Percentiles rank a stretch among this genome's conserved stretches.
Conservation (phyloP, 1,140 invertebrate genomes). For the Diorhabda sublineata region DNA sequence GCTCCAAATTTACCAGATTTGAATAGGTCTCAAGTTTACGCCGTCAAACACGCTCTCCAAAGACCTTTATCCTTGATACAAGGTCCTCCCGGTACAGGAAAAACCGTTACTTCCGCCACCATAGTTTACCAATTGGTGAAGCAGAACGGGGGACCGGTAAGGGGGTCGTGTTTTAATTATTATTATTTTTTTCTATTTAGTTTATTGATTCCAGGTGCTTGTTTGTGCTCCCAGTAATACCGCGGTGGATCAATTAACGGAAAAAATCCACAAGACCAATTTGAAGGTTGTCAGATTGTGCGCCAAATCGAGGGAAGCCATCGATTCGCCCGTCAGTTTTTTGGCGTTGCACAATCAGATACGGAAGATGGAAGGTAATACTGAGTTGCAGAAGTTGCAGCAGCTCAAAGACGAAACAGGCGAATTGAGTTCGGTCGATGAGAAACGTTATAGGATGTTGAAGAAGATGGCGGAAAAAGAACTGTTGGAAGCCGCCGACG, state of each 20-base stretch:
- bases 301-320: slow-evolving; percentile 96
- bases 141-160: slow-evolving; percentile 82
- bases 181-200: neutral
- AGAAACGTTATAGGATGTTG: slow-evolving; percentile 88
- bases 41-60: slow-evolving; percentile 97
- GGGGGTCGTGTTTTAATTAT: neutral
- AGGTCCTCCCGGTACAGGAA: slow-evolving; percentile 91
- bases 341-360: slow-evolving; percentile 97
- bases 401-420: slow-evolving; percentile 97
- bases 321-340: slow-evolving; percentile 97
- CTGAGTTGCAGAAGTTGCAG: slow-evolving; percentile 92
- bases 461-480: slow-evolving; percentile 92
- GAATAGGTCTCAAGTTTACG: slow-evolving; percentile 96
- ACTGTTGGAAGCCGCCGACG: slow-evolving; percentile 92
- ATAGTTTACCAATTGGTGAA: slow-evolving; percentile 98
- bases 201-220: slow-evolving; percentile 55
- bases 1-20: slow-evolving; percentile 96
- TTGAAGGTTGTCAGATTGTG: slow-evolving; percentile 83
- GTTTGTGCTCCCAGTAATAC: slow-evolving; percentile 99
- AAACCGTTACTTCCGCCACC: slow-evolving; percentile 98
- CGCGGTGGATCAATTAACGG: slow-evolving; percentile 97
- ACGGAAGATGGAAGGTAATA: slow-evolving; percentile 84
- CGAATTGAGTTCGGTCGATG: slow-evolving; percentile 89
- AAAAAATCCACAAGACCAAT: slow-evolving; percentile 97
- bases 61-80: slow-evolving; percentile 96